Percentiles rank a stretch among this genome's conserved stretches.
Evolutionary conservation across 2,888 invertebrate species (phyloP).

Genomic region (Monoplex corrugatus): DNA sequence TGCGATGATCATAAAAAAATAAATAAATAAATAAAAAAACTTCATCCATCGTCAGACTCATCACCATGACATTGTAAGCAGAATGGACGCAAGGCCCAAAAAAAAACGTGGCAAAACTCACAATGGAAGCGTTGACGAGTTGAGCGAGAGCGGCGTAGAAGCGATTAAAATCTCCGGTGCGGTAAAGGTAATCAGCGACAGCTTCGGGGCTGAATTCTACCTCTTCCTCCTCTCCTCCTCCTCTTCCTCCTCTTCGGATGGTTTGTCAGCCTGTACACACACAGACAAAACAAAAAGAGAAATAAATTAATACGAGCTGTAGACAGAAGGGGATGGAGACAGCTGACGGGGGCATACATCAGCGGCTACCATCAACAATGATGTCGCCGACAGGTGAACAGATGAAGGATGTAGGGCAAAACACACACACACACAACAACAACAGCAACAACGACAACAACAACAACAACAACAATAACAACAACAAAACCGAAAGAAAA

Average conservation of each 20-base stretch:
- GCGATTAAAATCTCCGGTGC: conserved; percentile 65
- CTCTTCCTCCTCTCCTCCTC: conserved; percentile 50
- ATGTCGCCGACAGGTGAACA: not conserved
- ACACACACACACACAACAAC: not conserved
- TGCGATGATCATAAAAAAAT: too few species aligned
- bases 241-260: conserved; percentile 16
- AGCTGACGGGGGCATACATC: not conserved
- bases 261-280: not conserved
- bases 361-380: too few species aligned
- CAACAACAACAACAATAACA: too few species aligned
- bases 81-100: not conserved
- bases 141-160: conserved; percentile 66
- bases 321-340: not conserved
- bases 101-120: conserved; percentile 53
- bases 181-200: conserved; percentile 69
- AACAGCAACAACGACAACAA: not conserved
- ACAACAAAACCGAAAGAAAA: too few species aligned
- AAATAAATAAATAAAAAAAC: too few species aligned
- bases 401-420: not conserved
- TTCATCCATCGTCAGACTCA: not conserved
- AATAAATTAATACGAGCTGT: not conserved
- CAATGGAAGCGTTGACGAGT: conserved; percentile 66
- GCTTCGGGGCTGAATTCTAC: conserved; percentile 66
- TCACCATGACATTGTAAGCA: conserved; percentile 9
- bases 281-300: not conserved